Evolutionary conservation across 2,888 invertebrate genomes (phyloP).

Genomic region (Ectemnius lituratus): DNA sequence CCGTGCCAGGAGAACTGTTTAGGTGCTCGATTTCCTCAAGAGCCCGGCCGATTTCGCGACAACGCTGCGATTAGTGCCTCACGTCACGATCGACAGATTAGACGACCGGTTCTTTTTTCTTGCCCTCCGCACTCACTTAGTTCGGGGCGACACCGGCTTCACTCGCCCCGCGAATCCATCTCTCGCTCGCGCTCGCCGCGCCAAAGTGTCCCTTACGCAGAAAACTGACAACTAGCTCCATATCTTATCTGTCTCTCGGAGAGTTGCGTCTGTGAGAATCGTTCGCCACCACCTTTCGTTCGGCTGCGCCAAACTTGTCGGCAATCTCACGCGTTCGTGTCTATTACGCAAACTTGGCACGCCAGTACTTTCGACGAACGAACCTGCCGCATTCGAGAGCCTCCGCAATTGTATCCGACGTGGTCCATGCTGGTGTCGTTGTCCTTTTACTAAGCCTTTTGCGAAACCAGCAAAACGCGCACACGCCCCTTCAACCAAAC

Average conservation of each 20-base stretch:
- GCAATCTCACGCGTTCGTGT: slow-evolving; percentile 43
- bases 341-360: slow-evolving; percentile 41
- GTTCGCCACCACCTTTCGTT: slow-evolving; percentile 15
- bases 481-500: neutral
- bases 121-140: slow-evolving; percentile 31
- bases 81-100: slow-evolving; percentile 7
- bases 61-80: neutral
- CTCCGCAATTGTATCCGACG: slow-evolving; percentile 45
- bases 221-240: slow-evolving; percentile 16
- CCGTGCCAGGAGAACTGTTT: slow-evolving; percentile 26
- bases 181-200: neutral
- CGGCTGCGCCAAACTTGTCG: slow-evolving; percentile 31
- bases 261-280: slow-evolving; percentile 14
- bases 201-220: slow-evolving; percentile 19
- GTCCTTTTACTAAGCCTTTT: slow-evolving; percentile 10
- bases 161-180: slow-evolving; percentile 18
- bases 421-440: slow-evolving; percentile 14
- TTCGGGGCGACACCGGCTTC: slow-evolving; percentile 27
- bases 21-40: slow-evolving; percentile 48
- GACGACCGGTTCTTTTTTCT: slow-evolving; percentile 4
- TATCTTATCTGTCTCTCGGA: slow-evolving; percentile 4
- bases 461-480: neutral
- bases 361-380: slow-evolving; percentile 39
- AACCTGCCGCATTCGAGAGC: neutral
- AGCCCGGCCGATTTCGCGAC: slow-evolving; percentile 20